Percentiles rank a stretch among this genome's conserved stretches.
phyloP scores from a whole-genome alignment of 2,888 invertebrate species.

The Oligia strigilis region DNA sequence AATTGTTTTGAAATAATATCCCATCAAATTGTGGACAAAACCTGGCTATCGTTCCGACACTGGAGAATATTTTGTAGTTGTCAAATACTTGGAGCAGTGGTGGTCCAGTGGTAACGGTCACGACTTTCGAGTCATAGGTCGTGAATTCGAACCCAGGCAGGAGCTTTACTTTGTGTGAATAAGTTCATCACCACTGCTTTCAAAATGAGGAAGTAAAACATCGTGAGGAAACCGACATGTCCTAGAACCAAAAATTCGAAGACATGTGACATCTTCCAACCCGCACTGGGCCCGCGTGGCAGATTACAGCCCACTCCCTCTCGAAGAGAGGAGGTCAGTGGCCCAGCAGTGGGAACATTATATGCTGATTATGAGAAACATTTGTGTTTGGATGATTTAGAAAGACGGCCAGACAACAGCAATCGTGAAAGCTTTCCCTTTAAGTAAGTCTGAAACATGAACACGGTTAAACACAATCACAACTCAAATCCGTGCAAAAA shows the following conservation, averaged over 20 bases:
- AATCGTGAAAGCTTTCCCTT: neutral
- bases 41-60: conserved; percentile 42
- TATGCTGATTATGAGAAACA: conserved; percentile 6
- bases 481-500: conserved; percentile 55
- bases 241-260: neutral
- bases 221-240: neutral
- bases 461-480: conserved; percentile 24
- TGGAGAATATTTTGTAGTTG: neutral
- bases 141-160: neutral
- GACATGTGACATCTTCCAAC: neutral
- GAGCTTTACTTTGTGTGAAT: neutral
- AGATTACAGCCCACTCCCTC: neutral
- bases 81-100: neutral
- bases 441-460: neutral
- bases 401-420: neutral
- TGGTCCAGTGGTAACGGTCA: neutral
- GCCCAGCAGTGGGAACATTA: neutral
- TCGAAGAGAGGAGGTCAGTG: neutral
- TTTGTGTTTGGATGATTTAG: conserved; percentile 3
- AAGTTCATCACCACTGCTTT: neutral
- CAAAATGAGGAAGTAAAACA: neutral
- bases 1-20: conserved; percentile 61
- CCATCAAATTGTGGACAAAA: conserved; percentile 37
- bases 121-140: no score
- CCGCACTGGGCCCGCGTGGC: neutral